phyloP scores from a whole-genome alignment of 2,113 vertebrate genomes.

The Psammodynastes pulverulentus region DNA sequence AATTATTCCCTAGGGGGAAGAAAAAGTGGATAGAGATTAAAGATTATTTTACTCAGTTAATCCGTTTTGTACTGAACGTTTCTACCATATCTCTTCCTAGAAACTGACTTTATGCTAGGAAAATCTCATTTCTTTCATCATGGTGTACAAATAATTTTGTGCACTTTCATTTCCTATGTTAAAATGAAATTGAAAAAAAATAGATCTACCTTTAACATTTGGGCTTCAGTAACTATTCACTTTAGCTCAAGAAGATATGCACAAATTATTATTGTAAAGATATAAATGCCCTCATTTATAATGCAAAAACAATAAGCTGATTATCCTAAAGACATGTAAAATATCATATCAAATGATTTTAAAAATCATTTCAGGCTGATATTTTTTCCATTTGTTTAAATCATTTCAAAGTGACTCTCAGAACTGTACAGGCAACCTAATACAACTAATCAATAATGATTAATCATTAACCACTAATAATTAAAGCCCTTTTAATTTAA shows the following conservation, averaged over 20 bases:
- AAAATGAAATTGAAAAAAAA: slow-evolving; percentile 19
- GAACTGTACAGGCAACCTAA: neutral
- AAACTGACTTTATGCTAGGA: slow-evolving; percentile 34
- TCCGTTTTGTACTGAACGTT: slow-evolving; percentile 42
- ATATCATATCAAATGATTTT: slow-evolving; percentile 26
- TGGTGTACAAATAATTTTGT: slow-evolving; percentile 31
- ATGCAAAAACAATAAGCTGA: slow-evolving; percentile 22
- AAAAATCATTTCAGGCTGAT: neutral
- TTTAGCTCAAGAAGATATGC: slow-evolving; percentile 2
- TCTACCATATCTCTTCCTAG: slow-evolving; percentile 37
- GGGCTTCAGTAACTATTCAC: slow-evolving; percentile 29
- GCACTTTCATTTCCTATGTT: slow-evolving; percentile 23
- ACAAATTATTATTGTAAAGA: slow-evolving; percentile 25
- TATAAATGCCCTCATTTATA: neutral
- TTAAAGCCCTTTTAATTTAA: neutral
- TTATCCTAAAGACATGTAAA: slow-evolving; percentile 15
- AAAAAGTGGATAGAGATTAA: slow-evolving; percentile 30
- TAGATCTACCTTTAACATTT: slow-evolving; percentile 33
- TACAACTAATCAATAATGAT: neutral
- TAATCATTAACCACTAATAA: neutral
- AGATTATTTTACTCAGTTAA: slow-evolving; percentile 31
- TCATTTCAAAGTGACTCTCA: neutral
- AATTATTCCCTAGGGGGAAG: slow-evolving; percentile 36
- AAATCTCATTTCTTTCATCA: slow-evolving; percentile 30
- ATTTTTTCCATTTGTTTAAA: neutral